Percentiles rank a stretch among this genome's conserved stretches.
Conservation (phyloP, 2,888 invertebrate genomes). For the Hymenopus coronatus region DNA sequence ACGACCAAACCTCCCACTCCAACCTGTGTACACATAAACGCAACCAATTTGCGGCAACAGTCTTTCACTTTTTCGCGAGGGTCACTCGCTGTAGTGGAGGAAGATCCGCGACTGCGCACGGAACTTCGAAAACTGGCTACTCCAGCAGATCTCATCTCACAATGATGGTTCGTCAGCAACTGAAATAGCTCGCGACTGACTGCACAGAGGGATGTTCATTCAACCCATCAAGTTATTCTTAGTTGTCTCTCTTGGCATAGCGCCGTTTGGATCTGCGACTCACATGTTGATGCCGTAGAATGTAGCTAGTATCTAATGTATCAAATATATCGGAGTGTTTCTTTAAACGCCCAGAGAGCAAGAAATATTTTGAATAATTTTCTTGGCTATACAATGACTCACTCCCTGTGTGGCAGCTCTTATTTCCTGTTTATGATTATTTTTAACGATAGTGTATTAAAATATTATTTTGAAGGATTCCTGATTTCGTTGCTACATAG, state of each 20-base stretch:
- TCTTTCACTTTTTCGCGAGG: constrained; percentile 76
- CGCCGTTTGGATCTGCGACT: background rate
- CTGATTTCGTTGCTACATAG: no score
- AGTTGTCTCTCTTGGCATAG: constrained; percentile 20
- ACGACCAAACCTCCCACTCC: constrained; percentile 86
- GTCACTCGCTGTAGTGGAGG: constrained; percentile 62
- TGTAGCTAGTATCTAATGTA: no score
- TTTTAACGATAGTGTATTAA: no score
- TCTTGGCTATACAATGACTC: no score
- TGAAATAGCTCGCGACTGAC: constrained; percentile 5
- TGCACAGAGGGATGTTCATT: background rate
- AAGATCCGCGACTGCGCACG: constrained; percentile 57
- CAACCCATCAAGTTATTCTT: constrained; percentile 21
- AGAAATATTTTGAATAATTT: no score
- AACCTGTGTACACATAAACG: constrained; percentile 90
- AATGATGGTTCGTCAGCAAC: background rate
- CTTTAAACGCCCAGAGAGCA: no score
- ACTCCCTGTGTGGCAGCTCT: no score
- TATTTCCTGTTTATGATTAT: no score
- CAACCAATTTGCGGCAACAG: constrained; percentile 79
- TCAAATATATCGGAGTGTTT: no score
- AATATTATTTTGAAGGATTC: no score
- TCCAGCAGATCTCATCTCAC: background rate
- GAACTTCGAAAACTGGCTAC: constrained; percentile 51
- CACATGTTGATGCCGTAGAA: background rate